Base-by-base conservation (phyloP, 2,888 invertebrate species). In the Leucophenga montana region DNA sequence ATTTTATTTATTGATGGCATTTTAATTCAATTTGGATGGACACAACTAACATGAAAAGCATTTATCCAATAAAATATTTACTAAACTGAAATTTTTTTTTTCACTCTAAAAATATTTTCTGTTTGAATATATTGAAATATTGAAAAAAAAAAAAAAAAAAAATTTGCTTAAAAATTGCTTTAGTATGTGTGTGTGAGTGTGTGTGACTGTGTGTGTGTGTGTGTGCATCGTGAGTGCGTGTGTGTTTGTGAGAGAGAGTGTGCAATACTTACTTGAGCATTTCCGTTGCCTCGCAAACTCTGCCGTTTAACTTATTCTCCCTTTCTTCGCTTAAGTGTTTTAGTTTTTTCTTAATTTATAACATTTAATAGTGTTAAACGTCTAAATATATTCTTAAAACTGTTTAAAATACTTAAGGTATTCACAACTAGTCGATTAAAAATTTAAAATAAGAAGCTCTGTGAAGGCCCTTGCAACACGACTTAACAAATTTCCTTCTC, bases 361-460 rank as follows among this genome's bases (percentile, higher is more conserved):
- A 8, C 11, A 39, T 11, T n/a, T 39, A 39, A 39, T 39, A 11
- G n/a, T n/a, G n/a, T n/a, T n/a, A 39, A 39, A 22, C 53, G 56
- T 56, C 70, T 61, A 57, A 20, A 44, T 67, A 39, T 83, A 74
- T 82, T 78, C 80, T 82, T 74, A 73, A 27, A 27, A 27, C n/a
- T n/a, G n/a, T n/a, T n/a, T n/a, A n/a, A n/a, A n/a, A n/a, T n/a
- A n/a, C n/a, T n/a, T n/a, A n/a, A n/a, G n/a, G n/a, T n/a, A n/a
- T n/a, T n/a, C n/a, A n/a, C n/a, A n/a, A n/a, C n/a, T n/a, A n/a
- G n/a, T n/a, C n/a, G n/a, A n/a, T n/a, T n/a, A n/a, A n/a, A n/a
- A n/a, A n/a, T n/a, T n/a, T n/a, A n/a, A n/a, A n/a, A n/a, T n/a
- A n/a, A n/a, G n/a, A n/a, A n/a, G n/a, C n/a, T n/a, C n/a, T n/a